Conservation (phyloP, 2,888 invertebrate species). For the Spilarctia lutea region DNA sequence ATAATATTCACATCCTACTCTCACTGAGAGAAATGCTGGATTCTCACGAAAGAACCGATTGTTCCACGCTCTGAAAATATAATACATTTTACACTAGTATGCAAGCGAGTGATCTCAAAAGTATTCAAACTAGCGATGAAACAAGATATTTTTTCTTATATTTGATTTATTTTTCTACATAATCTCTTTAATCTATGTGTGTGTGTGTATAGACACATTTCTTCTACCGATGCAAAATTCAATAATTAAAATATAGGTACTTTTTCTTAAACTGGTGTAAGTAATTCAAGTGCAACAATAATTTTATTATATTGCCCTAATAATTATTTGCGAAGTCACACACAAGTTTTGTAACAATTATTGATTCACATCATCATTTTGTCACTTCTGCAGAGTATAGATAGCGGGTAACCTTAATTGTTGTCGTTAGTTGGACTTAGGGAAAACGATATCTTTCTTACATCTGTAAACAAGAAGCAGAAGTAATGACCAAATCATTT, state of each 20-base stretch:
- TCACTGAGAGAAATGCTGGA: constrained; percentile 69
- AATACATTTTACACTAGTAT: no score
- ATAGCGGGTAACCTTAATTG: not conserved
- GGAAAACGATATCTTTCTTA: constrained; percentile 47
- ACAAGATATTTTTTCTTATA: no score
- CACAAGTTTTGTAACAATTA: not conserved
- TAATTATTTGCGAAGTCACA: not conserved
- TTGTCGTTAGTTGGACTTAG: not conserved
- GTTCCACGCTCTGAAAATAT: constrained; percentile 68
- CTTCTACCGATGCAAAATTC: no score
- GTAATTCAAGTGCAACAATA: no score
- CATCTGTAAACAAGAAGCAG: constrained; percentile 78
- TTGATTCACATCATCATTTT: not conserved
- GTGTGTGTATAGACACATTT: no score
- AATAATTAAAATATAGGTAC: no score
- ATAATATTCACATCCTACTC: constrained; percentile 70
- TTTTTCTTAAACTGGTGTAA: no score
- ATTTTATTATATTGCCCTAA: not conserved
- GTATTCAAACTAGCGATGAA: no score
- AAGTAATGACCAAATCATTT: constrained; percentile 71
- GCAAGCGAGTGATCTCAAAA: no score
- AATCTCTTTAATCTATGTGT: no score
- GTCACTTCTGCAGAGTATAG: not conserved
- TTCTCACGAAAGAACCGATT: constrained; percentile 77
- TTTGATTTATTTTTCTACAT: no score